These are phyloP conservation scores for Junonia oenone DNA, from an alignment of 2,888 invertebrate species.

Conservation along the genomic window DNA sequence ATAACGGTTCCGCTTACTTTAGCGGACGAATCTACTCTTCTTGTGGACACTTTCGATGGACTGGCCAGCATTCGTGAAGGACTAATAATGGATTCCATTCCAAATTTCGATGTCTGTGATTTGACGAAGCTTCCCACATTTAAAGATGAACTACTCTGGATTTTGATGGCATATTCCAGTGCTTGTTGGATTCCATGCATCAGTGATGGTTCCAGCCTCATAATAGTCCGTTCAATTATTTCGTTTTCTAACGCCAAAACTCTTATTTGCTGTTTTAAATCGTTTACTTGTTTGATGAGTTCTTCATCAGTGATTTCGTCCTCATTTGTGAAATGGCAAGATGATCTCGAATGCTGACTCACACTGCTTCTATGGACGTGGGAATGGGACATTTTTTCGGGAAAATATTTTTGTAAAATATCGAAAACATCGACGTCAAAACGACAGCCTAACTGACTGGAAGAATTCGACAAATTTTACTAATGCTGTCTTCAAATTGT, in stretches of 20 bases:
- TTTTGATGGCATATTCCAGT: conserved; percentile 53
- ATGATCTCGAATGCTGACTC: conserved; percentile 53
- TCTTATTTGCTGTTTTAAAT: conserved; percentile 48
- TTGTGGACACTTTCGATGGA: conserved; percentile 46
- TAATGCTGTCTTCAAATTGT: background rate
- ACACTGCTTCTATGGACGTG: conserved; percentile 39
- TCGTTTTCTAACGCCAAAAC: conserved; percentile 71
- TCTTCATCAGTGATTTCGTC: conserved; percentile 56
- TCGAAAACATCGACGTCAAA: conserved; percentile 11
- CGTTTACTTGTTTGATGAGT: conserved; percentile 51
- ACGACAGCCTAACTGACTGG: background rate
- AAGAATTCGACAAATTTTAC: background rate
- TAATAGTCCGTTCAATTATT: conserved; percentile 67
- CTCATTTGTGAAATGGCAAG: conserved; percentile 47
- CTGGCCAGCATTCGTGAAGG: conserved; percentile 46
- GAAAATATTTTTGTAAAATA: conserved; percentile 10
- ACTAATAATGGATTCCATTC: conserved; percentile 43
- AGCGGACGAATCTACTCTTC: conserved; percentile 56
- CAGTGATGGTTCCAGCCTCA: conserved; percentile 62
- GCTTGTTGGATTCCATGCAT: conserved; percentile 69
- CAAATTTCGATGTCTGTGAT: conserved; percentile 49
- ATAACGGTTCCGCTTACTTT: conserved; percentile 52
- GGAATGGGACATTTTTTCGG: conserved; percentile 29
- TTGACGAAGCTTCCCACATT: conserved; percentile 47
- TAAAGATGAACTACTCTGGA: conserved; percentile 46